Base-by-base conservation (phyloP, 1,140 invertebrate genomes). In the Ectropis grisescens region DNA sequence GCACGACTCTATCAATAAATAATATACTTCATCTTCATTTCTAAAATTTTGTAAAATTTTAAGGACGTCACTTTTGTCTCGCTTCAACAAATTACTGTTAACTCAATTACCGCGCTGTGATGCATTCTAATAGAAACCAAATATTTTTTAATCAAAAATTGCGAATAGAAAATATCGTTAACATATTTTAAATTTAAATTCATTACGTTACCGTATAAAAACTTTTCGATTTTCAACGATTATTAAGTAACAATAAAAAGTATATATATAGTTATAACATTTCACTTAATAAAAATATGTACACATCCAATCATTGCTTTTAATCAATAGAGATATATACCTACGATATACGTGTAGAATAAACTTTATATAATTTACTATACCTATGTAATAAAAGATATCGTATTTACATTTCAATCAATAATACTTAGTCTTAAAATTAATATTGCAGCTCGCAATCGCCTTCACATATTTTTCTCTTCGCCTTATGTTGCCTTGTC, bases 371-470 rank as follows among this genome's bases (percentile, higher is more conserved):
- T 58, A 66, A 60, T 56, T 67, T 42, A 39, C 28, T 48, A 43
- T 44, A 46, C 40, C 8, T 19, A 19, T 19, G 3, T 19, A 3
- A 19, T 19, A 19, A 19, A 19, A 19, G 16, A 19, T 19, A 19
- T 19, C 8, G 16, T 19, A 19, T 19, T 19, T 19, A 19, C 16
- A 19, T 4, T 4, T 54, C 51, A 58, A 55, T 49, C 47, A 41
- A 48, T 76, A 71, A 72, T 75, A 71, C 66, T 78, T 76, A 74
- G 16, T 19, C 16, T 19, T 19, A 57, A 37, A 57, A 57, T 58
- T 80, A 71, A 74, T 80, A 80, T 80, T 80, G 75, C 72, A 75
- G 57, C 51, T 66, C 56, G 70, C 67, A 68, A 75, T 71, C 52
- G 60, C 58, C 58, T 57, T 56, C 55, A 38, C 44, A 48, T 41